Conservation (phyloP, 2,888 invertebrate species). For the Elegia similella region DNA sequence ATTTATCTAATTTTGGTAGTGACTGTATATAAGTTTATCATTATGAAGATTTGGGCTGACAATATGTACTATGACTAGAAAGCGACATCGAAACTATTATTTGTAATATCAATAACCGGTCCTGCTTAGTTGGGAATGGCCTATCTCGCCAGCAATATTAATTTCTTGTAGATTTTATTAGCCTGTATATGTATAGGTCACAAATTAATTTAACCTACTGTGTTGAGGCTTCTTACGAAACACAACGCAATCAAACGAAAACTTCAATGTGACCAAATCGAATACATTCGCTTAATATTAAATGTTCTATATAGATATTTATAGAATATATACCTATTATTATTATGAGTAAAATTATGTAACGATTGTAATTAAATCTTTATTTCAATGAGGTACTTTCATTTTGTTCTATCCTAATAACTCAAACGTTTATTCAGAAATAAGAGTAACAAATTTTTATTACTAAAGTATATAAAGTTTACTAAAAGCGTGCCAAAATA, state of each 20-base stretch:
- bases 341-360: constrained; percentile 78
- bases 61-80: constrained; percentile 1
- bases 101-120: constrained; percentile 1
- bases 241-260: constrained; percentile 34
- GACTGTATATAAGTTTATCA: background rate
- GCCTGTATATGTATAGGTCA: constrained; percentile 26
- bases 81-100: background rate
- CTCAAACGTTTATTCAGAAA: too few species aligned
- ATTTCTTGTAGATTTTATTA: constrained; percentile 22
- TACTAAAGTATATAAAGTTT: too few species aligned
- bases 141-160: constrained; percentile 20
- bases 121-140: constrained; percentile 13
- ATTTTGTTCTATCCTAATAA: constrained; percentile 9
- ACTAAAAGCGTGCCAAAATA: too few species aligned
- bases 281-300: constrained; percentile 80
- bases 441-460: too few species aligned
- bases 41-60: background rate
- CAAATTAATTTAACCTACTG: constrained; percentile 29
- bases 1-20: background rate
- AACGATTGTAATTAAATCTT: constrained; percentile 81
- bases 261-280: constrained; percentile 75
- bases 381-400: constrained; percentile 70
- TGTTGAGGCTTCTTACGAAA: constrained; percentile 37
- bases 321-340: constrained; percentile 78
- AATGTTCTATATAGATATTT: constrained; percentile 80